A percentile compares a stretch with the other conserved stretches of the same genome.
Evolutionary conservation across 1,140 invertebrate genomes (phyloP).

Genomic region (Mactra quadrangularis): DNA sequence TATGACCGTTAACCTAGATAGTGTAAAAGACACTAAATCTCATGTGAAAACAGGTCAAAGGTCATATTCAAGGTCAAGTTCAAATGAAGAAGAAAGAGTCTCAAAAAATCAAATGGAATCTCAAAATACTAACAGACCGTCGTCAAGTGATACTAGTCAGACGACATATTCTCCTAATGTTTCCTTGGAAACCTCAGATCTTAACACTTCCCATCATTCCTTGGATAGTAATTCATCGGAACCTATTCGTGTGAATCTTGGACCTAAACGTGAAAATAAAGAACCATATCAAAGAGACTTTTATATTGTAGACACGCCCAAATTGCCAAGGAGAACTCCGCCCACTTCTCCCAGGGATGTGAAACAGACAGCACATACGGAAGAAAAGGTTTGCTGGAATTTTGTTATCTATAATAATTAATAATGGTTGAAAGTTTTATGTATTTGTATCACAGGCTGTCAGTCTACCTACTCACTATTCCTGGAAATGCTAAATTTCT

Average conservation of each 20-base stretch:
- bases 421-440: too few species aligned
- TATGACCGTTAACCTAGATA: constrained; percentile 41
- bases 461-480: too few species aligned
- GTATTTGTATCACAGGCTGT: too few species aligned
- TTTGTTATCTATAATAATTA: too few species aligned
- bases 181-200: constrained; percentile 38
- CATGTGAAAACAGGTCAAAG: constrained; percentile 9
- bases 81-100: constrained; percentile 21
- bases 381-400: constrained; percentile 42
- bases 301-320: constrained; percentile 32
- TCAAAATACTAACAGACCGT: constrained; percentile 22
- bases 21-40: constrained; percentile 18
- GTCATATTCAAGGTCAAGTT: constrained; percentile 33
- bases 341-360: constrained; percentile 13
- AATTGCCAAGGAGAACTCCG: constrained; percentile 13
- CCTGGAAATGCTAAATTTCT: too few species aligned
- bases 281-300: constrained; percentile 34
- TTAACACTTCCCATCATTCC: constrained; percentile 1
- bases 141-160: constrained; percentile 16
- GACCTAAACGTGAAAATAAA: constrained; percentile 48
- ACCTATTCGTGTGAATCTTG: constrained; percentile 34
- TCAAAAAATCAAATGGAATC: constrained; percentile 6
- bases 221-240: constrained; percentile 31
- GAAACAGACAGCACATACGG: constrained; percentile 20
- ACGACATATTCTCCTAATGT: constrained; percentile 23